phyloP scores from a whole-genome alignment of 1,140 invertebrate genomes.

The Aphelinus certus region DNA sequence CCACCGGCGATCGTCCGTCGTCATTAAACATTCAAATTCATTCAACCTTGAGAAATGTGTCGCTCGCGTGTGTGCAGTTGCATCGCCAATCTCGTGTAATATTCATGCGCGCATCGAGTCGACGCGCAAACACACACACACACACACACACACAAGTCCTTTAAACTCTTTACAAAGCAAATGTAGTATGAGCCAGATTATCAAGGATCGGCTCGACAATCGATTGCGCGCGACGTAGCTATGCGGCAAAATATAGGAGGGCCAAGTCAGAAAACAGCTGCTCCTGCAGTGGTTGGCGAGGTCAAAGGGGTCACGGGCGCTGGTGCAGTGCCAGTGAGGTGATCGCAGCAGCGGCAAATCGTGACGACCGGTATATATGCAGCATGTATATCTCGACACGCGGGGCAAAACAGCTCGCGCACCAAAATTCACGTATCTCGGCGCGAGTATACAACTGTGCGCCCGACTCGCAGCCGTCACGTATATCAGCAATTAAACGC shows the following conservation, averaged over 20 bases:
- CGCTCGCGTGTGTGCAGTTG: background rate
- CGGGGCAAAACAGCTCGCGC: too few species aligned
- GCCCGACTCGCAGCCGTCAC: too few species aligned
- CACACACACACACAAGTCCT: background rate
- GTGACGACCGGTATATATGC: too few species aligned
- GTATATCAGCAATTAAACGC: too few species aligned
- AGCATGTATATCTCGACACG: too few species aligned
- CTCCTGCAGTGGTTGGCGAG: slow-evolving; percentile 33
- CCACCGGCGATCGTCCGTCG: too few species aligned
- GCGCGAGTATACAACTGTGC: too few species aligned
- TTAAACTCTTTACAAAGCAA: background rate
- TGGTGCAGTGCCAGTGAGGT: too few species aligned
- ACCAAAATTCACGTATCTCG: too few species aligned
- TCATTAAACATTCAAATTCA: background rate
- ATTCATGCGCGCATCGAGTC: background rate
- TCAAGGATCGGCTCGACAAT: background rate
- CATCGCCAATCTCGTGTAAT: background rate
- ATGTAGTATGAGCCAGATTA: slow-evolving; percentile 21
- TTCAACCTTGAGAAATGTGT: background rate
- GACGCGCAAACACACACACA: background rate
- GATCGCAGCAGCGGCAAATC: too few species aligned
- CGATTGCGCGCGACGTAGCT: slow-evolving; percentile 18
- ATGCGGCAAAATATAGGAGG: too few species aligned
- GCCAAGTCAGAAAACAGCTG: too few species aligned
- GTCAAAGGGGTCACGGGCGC: slow-evolving; percentile 54